Base-by-base conservation (phyloP, 2,888 invertebrate genomes). In the Tinea trinotella region DNA sequence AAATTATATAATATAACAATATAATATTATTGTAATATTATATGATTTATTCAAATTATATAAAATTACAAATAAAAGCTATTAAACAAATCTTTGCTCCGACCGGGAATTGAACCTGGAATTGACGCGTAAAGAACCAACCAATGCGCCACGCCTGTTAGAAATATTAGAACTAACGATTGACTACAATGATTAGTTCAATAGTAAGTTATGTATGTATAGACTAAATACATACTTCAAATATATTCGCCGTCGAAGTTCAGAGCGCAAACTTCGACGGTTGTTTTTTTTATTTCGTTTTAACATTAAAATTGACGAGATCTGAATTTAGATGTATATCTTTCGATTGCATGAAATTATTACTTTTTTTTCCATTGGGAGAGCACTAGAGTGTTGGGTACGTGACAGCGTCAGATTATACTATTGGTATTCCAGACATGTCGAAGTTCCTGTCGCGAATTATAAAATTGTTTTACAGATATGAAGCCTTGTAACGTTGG, bases 341-440 rank as follows among this genome's bases (percentile, higher is more conserved):
- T 76, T 68, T 65, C 79, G 76, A 80, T 80, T 75, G 73, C 71
- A 70, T 66, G 71, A 77, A 79, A 80, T 79, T 76, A 81, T 81
- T 80, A 13, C 76, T 73, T 76, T 73, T n/a, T n/a, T 68, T 74
- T 76, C 73, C 76, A 71, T 68, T 62, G 64, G 64, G 76, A 71
- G 74, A 66, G 69, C 76, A 67, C 74, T 69, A 48, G 76, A 73
- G 77, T 76, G 76, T 69, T 64, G 67, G 40, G 13, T 68, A 78
- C 82, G 81, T 82, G 82, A 79, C 76, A 67, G 66, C 64, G 67
- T 69, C 69, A 79, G 73, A 79, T 81, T 81, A 40, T 40, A 7
- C 13, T 6, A 79, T 83, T 82, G 76, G 76, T 82, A 83, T 82
- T 82, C 82, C 66, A 73, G 68, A 70, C 80, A 68, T 78, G 81